Conservation (phyloP, 2,113 vertebrate genomes). For the Xerus inauris region DNA sequence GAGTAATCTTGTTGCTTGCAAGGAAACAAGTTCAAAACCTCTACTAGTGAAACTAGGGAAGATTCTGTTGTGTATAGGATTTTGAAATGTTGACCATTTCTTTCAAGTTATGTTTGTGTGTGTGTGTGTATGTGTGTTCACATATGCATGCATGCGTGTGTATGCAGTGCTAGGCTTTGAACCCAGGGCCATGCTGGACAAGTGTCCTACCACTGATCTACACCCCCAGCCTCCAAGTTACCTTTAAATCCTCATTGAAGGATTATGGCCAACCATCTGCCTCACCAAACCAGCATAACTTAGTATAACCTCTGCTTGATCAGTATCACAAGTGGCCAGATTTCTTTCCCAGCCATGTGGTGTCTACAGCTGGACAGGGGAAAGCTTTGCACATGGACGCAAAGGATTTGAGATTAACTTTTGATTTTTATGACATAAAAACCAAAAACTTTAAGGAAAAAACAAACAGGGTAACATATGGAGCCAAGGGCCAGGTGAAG, state of each 20-base stretch:
- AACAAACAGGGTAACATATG: neutral
- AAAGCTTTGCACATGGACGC: neutral
- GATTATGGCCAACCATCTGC: neutral
- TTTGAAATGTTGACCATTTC: neutral
- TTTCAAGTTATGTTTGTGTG: neutral
- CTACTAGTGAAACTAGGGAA: neutral
- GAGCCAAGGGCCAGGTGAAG: neutral
- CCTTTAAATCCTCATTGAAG: neutral
- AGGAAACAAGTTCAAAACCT: neutral
- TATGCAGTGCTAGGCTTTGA: neutral
- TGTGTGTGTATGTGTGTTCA: too few species aligned
- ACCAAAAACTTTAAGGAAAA: neutral
- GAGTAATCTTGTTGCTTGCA: neutral
- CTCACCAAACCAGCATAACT: neutral
- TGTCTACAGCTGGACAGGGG: neutral
- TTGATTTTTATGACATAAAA: neutral
- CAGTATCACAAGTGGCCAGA: neutral
- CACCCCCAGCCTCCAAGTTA: neutral
- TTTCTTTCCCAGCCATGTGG: neutral
- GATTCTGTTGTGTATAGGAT: neutral
- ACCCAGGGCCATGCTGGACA: neutral
- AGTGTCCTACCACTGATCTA: neutral
- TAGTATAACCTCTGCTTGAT: neutral
- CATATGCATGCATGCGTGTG: too few species aligned
- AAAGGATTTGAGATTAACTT: neutral